Evolutionary conservation across 2,888 invertebrate species (phyloP), one percentile per base, ranked within the genome.

Genomic region (Tetropium fuscum): DNA sequence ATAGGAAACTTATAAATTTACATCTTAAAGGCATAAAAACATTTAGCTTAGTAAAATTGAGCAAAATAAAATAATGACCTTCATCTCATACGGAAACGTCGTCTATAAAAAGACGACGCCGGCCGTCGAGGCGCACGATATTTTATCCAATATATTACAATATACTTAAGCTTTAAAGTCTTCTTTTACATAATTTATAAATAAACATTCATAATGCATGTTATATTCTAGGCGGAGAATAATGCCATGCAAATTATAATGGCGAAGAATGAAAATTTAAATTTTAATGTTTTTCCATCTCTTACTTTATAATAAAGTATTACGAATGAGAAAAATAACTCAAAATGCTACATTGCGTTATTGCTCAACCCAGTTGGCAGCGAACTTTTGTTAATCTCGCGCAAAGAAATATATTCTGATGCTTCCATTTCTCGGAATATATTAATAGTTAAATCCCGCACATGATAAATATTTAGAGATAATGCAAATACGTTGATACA

Each of bases 171-270:
- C 77, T 75, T 71, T 73, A 75, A 74, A 75, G 75, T 75, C 76
- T 74, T 75, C 73, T 76, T 81, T 80, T 80, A 78, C 81, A 81
- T 81, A 81, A 81, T 81, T 81, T 80, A 80, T 81, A 80, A 81
- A 81, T 81, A 81, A 81, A 80, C 80, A 80, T 81, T 81, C 81
- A 80, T 81, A 81, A 81, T 80, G 80, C 77, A 79, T 77, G 77
- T 78, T 78, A 76, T 78, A 78, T 77, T 76, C 75, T 73, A 76
- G 77, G 74, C 71, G 68, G 70, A 62, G 73, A 72, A 73, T 76
- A 78, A 78, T 76, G 76, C 70, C 73, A 79, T 79, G 79, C 78
- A 79, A 79, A 79, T 79, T 78, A 74, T 75, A 73, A 74, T 73
- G 74, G 73, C 72, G 72, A 72, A 71, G 74, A 74, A 76, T 73